Conservation (phyloP, 2,888 invertebrate species). For the Dioctria rufipes region DNA sequence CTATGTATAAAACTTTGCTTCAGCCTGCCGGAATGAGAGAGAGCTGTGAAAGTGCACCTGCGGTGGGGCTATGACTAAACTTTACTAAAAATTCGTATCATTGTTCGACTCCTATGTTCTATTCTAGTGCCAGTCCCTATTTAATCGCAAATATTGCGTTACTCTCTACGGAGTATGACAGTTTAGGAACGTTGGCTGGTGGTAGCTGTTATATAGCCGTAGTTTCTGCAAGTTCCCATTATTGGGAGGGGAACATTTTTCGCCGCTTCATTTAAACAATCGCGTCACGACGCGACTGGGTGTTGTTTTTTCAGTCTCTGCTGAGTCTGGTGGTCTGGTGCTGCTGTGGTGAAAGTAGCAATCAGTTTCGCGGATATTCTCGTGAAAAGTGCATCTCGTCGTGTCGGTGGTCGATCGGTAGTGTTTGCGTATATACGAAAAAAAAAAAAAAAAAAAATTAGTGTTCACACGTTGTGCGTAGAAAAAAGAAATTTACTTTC, state of each 20-base stretch:
- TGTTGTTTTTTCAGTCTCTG: constrained; percentile 36
- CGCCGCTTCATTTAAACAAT: background rate
- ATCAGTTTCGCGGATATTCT: constrained; percentile 52
- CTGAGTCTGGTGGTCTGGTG: background rate
- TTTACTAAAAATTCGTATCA: background rate
- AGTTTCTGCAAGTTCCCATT: background rate
- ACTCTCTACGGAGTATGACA: too few relatives aligned
- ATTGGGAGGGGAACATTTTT: background rate
- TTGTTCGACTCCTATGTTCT: background rate
- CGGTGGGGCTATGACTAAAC: too few relatives aligned
- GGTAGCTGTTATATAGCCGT: too few relatives aligned
- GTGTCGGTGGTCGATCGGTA: background rate
- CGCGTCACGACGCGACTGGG: background rate
- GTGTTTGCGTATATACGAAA: constrained; percentile 13
- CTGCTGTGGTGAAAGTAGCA: background rate
- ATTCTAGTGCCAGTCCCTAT: background rate
- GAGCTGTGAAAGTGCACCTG: too few relatives aligned
- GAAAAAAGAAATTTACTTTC: too few relatives aligned
- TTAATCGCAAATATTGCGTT: too few relatives aligned
- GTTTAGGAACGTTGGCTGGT: too few relatives aligned
- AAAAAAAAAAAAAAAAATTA: background rate
- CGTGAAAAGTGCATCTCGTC: constrained; percentile 21
- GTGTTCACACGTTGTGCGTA: too few relatives aligned
- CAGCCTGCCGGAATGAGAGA: too few relatives aligned
- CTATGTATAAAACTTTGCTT: too few relatives aligned